phyloP scores from a whole-genome alignment of 2,797 vertebrate species.

The Crocidura indochinensis region DNA sequence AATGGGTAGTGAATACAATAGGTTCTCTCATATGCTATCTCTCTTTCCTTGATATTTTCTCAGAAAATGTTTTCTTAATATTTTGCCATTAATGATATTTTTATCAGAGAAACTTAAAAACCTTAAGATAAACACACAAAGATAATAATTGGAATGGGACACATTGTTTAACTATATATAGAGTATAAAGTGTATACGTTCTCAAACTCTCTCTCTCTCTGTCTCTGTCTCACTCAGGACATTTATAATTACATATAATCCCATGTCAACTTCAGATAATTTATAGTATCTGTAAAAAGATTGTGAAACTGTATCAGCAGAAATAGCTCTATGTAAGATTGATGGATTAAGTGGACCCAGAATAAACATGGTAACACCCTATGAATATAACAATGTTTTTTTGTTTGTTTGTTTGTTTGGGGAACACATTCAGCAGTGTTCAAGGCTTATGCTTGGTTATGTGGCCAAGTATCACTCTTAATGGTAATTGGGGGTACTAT shows the following conservation, averaged over 20 bases:
- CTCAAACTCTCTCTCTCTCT: background rate
- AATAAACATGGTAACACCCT: background rate
- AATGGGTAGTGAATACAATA: background rate
- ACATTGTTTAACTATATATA: too few relatives aligned
- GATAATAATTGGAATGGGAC: background rate
- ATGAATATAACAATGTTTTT: too few relatives aligned
- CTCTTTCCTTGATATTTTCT: background rate
- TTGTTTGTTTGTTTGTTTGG: too few relatives aligned
- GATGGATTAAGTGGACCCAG: background rate
- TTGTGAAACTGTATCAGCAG: background rate
- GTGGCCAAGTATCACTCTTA: too few relatives aligned
- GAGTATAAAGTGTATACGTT: too few relatives aligned
- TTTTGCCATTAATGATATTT: constrained; percentile 1
- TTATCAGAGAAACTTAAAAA: constrained; percentile 14
- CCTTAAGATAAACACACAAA: background rate
- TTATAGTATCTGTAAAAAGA: background rate
- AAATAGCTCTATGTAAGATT: background rate
- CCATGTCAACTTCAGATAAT: too few relatives aligned
- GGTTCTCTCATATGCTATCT: background rate
- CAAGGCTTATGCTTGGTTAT: too few relatives aligned
- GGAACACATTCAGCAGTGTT: too few relatives aligned
- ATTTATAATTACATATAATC: background rate
- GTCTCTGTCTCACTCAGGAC: background rate
- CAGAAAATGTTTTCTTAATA: background rate
- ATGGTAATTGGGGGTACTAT: too few relatives aligned